Conservation (phyloP, 2,797 vertebrate genomes). For the Lindbergichthys nudifrons region DNA sequence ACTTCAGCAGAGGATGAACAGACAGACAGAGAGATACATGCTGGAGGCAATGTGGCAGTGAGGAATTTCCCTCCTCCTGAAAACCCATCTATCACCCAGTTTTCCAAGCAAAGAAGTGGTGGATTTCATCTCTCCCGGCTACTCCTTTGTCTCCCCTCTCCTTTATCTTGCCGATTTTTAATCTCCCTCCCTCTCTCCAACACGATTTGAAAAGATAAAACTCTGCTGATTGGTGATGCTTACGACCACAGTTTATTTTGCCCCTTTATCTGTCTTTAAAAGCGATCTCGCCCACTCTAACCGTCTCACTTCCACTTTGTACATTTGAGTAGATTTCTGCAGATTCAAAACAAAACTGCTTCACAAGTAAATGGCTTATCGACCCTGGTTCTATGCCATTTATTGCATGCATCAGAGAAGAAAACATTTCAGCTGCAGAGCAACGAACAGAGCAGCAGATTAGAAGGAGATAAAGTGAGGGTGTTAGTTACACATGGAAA, state of each 20-base stretch:
- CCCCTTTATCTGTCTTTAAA: conserved; percentile 63
- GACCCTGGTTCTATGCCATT: not conserved
- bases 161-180: conserved; percentile 57
- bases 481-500: too few species aligned
- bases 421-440: conserved; percentile 25
- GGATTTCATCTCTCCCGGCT: conserved; percentile 66
- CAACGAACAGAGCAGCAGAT: conserved; percentile 36
- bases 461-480: not conserved
- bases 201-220: conserved; percentile 58
- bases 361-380: conserved; percentile 19
- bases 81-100: conserved; percentile 68
- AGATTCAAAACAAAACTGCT: conserved; percentile 50
- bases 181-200: conserved; percentile 53
- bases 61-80: conserved; percentile 72
- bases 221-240: conserved; percentile 53
- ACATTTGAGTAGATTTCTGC: conserved; percentile 37
- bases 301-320: conserved; percentile 18
- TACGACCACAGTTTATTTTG: conserved; percentile 53
- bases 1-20: conserved; percentile 21
- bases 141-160: conserved; percentile 44
- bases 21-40: conserved; percentile 23
- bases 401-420: conserved; percentile 14
- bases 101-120: conserved; percentile 52
- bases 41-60: conserved; percentile 46
- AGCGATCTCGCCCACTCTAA: conserved; percentile 44